phyloP scores from a whole-genome alignment of 2,113 vertebrate species.

The Pteruthius melanotis region DNA sequence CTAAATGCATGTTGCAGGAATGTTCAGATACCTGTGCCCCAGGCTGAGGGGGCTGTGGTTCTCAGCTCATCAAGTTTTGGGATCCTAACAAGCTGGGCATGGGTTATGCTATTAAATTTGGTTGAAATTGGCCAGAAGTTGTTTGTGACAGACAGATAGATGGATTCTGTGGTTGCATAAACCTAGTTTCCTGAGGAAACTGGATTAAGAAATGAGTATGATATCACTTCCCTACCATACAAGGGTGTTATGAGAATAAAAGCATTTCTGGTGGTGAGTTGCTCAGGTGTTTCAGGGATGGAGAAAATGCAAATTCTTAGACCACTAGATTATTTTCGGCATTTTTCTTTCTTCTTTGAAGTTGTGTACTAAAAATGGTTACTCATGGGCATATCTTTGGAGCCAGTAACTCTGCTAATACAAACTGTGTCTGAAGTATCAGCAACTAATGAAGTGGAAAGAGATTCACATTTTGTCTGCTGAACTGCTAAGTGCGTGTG shows the following conservation, averaged over 20 bases:
- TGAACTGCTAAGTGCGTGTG: background rate
- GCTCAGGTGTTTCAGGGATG: background rate
- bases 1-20: fast-evolving
- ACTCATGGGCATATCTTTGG: background rate
- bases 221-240: background rate
- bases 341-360: background rate
- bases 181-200: background rate
- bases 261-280: background rate
- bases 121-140: background rate
- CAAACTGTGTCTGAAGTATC: background rate
- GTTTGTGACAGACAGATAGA: background rate
- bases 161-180: background rate
- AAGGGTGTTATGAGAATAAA: background rate
- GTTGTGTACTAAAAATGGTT: background rate
- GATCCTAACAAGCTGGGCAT: background rate
- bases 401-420: background rate
- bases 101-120: background rate
- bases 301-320: background rate
- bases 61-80: background rate
- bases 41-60: background rate
- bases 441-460: background rate
- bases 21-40: fast-evolving
- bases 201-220: background rate
- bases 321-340: background rate
- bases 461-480: background rate